Evolutionary conservation across 1,140 invertebrate genomes (phyloP).

Genomic region (Drosophila santomea): DNA sequence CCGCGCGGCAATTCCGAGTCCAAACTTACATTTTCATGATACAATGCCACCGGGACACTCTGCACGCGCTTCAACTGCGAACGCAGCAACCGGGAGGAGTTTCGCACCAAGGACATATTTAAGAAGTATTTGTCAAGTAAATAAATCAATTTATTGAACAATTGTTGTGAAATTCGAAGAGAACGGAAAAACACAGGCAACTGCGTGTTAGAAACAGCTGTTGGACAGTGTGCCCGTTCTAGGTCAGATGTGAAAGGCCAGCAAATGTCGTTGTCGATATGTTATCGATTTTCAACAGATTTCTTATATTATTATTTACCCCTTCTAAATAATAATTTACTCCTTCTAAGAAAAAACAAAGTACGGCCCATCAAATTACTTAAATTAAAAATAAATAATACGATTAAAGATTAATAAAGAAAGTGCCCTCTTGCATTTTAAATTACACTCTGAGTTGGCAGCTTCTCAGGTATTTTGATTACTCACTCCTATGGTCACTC

Average conservation of each 20-base stretch:
- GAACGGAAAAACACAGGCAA: conserved; percentile 30
- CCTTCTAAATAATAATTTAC: background rate
- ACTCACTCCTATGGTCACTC: background rate
- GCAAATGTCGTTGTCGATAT: background rate
- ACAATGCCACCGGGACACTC: conserved; percentile 75
- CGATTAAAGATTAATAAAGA: background rate
- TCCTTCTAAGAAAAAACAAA: background rate
- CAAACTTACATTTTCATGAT: conserved; percentile 83
- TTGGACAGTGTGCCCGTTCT: background rate
- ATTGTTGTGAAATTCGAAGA: conserved; percentile 67
- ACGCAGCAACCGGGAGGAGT: conserved; percentile 54
- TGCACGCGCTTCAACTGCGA: conserved; percentile 70
- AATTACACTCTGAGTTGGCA: background rate
- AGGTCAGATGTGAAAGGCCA: background rate
- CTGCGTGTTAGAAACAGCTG: conserved; percentile 35
- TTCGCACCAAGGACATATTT: conserved; percentile 63
- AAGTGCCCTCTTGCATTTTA: background rate
- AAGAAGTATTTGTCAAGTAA: conserved; percentile 17
- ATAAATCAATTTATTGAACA: conserved; percentile 21
- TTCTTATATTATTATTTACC: too few relatives aligned
- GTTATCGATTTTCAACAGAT: background rate
- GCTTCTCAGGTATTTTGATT: background rate
- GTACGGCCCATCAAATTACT: too few relatives aligned
- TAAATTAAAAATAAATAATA: too few relatives aligned
- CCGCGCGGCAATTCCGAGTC: conserved; percentile 7